Evolutionary conservation across 2,888 invertebrate genomes (phyloP), one percentile per base, ranked within the genome.

Genomic region (Sinhomidia bicolor): DNA sequence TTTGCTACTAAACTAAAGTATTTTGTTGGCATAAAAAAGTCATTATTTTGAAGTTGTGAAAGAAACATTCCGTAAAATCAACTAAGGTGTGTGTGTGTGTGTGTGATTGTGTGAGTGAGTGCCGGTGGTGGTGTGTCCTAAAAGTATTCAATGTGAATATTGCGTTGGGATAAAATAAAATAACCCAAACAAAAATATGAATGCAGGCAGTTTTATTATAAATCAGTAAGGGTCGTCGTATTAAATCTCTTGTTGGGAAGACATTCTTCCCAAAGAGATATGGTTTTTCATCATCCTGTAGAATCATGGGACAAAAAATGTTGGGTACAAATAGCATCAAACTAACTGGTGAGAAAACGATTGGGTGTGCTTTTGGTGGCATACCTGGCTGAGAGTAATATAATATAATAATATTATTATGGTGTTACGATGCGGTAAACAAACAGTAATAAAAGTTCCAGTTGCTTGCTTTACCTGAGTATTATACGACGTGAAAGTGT

Each of bases 381-480:
- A 81, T 62, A 47, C 81, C 41, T 76, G 76, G 76, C 26, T n/a
- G 41, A 29, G 26, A 76, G 51, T 51, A 62, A 65, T 60, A 51
- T 29, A 29, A 26, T 47, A 23, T 51, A 36, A 36, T 23, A 76
- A 76, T 51, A 51, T 51, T 32, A 51, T 76, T 76, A 51, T 81
- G 60, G 57, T 60, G 62, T 17, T 80, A 29, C 74, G 17, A 57
- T 84, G 74, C 76, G 84, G 85, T 85, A 85, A 85, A 85, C 76
- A 85, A 85, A 79, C 79, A 85, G 65, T 85, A 60, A 85, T 85
- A 85, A 85, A 85, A 85, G 54, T 85, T 51, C 54, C 54, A 51
- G 23, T 79, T 32, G 26, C 14, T 17, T 79, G 44, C 71, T 17
- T 60, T 2, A n/a, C 62, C 20, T 76, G 26, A 10, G 32, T 44